Evolutionary conservation across 2,888 invertebrate species (phyloP).

Genomic region (Ophraella communa): DNA sequence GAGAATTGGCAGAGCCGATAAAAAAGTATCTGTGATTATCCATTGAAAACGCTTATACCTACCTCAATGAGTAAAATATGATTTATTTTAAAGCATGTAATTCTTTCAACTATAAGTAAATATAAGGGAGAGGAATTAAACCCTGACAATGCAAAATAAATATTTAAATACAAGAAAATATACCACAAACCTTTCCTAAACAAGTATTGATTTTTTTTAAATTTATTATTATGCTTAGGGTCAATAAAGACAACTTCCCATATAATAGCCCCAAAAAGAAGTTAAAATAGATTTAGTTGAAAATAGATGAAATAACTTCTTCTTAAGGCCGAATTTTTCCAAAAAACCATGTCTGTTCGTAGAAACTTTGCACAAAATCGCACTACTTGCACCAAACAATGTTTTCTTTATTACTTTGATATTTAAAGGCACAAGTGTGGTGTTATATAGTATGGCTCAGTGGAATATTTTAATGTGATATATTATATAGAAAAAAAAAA

Average conservation of each 20-base stretch:
- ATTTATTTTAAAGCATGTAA: neutral
- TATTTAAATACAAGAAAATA: neutral
- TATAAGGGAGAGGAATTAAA: conserved; percentile 36
- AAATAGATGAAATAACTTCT: conserved; percentile 12
- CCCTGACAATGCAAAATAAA: conserved; percentile 26
- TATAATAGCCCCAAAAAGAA: conserved; percentile 26
- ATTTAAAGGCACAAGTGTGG: conserved; percentile 39
- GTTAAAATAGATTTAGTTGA: conserved; percentile 10
- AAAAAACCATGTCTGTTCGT: conserved; percentile 4
- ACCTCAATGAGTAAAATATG: conserved; percentile 8
- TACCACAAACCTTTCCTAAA: conserved; percentile 37
- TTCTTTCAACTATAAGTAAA: conserved; percentile 40
- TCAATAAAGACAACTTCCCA: conserved; percentile 47
- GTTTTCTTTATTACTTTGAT: conserved; percentile 27
- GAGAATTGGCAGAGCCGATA: no score
- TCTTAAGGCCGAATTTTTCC: conserved; percentile 20
- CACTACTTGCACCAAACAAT: conserved; percentile 45
- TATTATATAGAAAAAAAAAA: conserved; percentile 39
- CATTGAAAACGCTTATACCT: conserved; percentile 10
- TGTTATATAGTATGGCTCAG: conserved; percentile 41
- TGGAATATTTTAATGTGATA: conserved; percentile 54
- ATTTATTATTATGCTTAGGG: conserved; percentile 54
- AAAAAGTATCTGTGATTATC: conserved; percentile 12
- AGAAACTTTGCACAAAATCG: conserved; percentile 36
- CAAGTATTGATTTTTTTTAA: conserved; percentile 43